phyloP scores from a whole-genome alignment of 2,797 vertebrate species.

The Natrix natrix region DNA sequence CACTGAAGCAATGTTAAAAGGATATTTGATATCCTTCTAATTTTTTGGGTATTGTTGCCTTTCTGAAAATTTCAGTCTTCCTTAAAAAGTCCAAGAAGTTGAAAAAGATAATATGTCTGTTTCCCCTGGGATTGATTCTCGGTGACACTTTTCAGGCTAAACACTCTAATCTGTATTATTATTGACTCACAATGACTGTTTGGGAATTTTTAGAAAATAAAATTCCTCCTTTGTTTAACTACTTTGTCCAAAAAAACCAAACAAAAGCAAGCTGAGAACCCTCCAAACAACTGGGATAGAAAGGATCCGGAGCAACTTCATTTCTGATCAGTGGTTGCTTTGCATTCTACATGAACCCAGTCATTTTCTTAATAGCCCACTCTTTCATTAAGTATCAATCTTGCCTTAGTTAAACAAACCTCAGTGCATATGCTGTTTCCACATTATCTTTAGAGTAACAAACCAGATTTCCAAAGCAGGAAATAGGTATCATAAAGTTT shows the following conservation, averaged over 20 bases:
- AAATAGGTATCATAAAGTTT: constrained; percentile 27
- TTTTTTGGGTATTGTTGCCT: neutral
- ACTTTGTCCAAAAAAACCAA: neutral
- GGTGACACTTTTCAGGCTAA: neutral
- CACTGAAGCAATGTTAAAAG: neutral
- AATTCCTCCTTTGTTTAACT: neutral
- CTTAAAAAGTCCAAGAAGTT: neutral
- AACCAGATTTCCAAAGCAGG: constrained; percentile 37
- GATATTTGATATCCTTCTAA: neutral
- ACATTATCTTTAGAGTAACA: neutral
- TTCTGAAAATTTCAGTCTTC: neutral
- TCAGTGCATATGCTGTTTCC: neutral
- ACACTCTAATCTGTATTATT: neutral
- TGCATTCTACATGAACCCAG: neutral
- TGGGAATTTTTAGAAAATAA: neutral
- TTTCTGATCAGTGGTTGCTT: neutral
- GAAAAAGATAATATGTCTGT: neutral
- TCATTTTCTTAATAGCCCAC: neutral
- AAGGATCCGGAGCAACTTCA: neutral
- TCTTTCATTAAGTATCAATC: neutral
- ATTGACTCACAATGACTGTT: neutral
- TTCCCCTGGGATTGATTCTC: neutral
- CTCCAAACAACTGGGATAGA: neutral
- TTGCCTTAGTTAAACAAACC: neutral
- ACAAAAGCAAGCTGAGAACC: neutral